A percentile compares a stretch with the other conserved stretches of the same genome.
These are phyloP conservation scores for Panopea generosa DNA, from an alignment of 2,888 invertebrate species.

Conservation along the genomic window DNA sequence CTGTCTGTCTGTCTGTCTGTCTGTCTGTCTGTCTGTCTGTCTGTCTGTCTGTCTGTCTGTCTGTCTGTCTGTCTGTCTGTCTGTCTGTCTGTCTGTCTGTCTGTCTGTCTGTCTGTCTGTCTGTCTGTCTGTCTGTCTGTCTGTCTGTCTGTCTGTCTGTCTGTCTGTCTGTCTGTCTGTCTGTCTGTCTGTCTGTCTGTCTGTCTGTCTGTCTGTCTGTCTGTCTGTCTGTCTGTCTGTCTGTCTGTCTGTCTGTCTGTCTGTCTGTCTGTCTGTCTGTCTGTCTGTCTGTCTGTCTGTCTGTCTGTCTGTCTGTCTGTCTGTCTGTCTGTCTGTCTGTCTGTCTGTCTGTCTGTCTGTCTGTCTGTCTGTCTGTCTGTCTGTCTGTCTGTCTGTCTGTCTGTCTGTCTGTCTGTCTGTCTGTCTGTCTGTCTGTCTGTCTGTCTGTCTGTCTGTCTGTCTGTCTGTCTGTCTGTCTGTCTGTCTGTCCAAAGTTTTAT, in stretches of 20 bases:
- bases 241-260: slow-evolving; percentile 20
- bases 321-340: slow-evolving; percentile 13
- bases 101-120: slow-evolving; percentile 13
- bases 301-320: slow-evolving; percentile 13
- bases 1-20: slow-evolving; percentile 1
- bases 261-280: slow-evolving; percentile 20
- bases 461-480: slow-evolving; percentile 2
- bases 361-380: slow-evolving; percentile 14
- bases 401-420: slow-evolving; percentile 19
- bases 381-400: slow-evolving; percentile 15
- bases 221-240: slow-evolving; percentile 20
- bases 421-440: slow-evolving; percentile 17
- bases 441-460: slow-evolving; percentile 20
- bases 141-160: slow-evolving; percentile 6
- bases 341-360: slow-evolving; percentile 12
- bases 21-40: slow-evolving; percentile 5
- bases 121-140: slow-evolving; percentile 11
- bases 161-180: slow-evolving; percentile 14
- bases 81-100: slow-evolving; percentile 16
- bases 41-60: slow-evolving; percentile 14
- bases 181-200: slow-evolving; percentile 10
- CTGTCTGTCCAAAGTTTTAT: too few relatives aligned
- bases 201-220: slow-evolving; percentile 13
- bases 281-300: slow-evolving; percentile 20
- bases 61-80: slow-evolving; percentile 11